Evolutionary conservation across 2,113 vertebrate genomes (phyloP).

Genomic region (Lynx canadensis): DNA sequence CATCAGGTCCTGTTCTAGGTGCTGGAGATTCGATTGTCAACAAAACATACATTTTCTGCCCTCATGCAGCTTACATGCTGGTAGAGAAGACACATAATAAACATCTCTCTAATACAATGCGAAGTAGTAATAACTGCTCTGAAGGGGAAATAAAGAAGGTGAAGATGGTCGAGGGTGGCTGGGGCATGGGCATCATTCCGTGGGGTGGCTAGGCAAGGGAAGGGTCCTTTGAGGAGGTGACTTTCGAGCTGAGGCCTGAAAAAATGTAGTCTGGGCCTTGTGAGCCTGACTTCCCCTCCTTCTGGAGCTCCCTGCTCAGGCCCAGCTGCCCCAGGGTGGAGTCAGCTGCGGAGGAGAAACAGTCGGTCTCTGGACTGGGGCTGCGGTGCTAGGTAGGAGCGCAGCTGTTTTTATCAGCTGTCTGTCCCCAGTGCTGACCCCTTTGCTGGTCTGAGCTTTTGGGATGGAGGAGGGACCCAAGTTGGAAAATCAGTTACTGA

Average conservation of each 20-base stretch:
- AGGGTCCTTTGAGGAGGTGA: background rate
- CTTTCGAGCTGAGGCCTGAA: background rate
- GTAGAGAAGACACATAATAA: background rate
- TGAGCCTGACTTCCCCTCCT: background rate
- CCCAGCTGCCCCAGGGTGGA: constrained; percentile 51
- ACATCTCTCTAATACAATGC: background rate
- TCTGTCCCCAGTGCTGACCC: constrained; percentile 15
- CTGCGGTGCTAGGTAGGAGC: background rate
- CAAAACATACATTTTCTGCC: background rate
- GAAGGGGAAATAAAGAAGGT: background rate
- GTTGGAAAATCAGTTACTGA: constrained; percentile 46
- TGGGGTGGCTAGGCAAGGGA: background rate
- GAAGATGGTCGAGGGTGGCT: background rate
- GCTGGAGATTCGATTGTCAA: background rate
- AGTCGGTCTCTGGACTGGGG: background rate
- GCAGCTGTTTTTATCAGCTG: constrained; percentile 78
- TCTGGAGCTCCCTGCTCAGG: background rate
- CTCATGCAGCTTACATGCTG: background rate
- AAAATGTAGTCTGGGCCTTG: background rate
- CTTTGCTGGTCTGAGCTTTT: constrained; percentile 5
- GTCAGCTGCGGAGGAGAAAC: constrained; percentile 1
- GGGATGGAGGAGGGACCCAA: background rate
- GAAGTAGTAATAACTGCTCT: background rate
- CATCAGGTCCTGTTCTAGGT: background rate
- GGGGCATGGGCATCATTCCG: fast-evolving